A percentile compares a stretch with the other conserved stretches of the same genome.
Evolutionary conservation across 2,888 invertebrate species (phyloP).

Genomic region (Sipha maydis): DNA sequence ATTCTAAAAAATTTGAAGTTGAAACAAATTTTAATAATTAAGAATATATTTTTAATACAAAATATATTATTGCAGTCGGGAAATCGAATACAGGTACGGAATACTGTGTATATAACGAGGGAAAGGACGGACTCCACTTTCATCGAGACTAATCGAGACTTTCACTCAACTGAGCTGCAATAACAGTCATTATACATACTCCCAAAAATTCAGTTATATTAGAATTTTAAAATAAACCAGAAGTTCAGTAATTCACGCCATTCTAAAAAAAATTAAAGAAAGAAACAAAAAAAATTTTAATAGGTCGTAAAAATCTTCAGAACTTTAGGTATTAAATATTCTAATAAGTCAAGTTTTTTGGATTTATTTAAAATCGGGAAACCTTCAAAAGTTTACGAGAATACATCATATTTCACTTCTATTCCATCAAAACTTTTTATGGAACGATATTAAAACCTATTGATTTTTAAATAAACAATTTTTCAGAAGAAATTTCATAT

Average conservation of each 20-base stretch:
- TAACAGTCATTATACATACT: slow-evolving; percentile 21
- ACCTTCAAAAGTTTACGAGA: slow-evolving; percentile 28
- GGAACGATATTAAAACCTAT: neutral
- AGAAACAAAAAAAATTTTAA: neutral
- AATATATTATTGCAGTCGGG: neutral
- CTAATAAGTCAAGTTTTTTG: slow-evolving; percentile 1
- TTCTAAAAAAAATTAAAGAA: neutral
- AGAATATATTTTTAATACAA: neutral
- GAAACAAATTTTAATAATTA: neutral
- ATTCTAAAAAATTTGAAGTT: no score
- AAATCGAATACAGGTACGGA: slow-evolving; percentile 7
- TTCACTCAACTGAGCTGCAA: slow-evolving; percentile 13
- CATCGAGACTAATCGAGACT: slow-evolving; percentile 46
- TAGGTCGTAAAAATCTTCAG: neutral
- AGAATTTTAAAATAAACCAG: slow-evolving; percentile 2
- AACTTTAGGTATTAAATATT: neutral
- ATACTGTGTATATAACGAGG: slow-evolving; percentile 24
- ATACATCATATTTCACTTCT: slow-evolving; percentile 24
- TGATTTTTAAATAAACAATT: slow-evolving; percentile 14
- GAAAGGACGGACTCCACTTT: slow-evolving; percentile 61
- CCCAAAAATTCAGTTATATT: slow-evolving; percentile 35
- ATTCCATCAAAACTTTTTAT: neutral
- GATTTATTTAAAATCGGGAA: slow-evolving; percentile 32
- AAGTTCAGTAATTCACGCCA: neutral
- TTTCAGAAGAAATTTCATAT: neutral